These are phyloP conservation scores for Mesorhabditis belari DNA, from an alignment of 2,888 invertebrate species.

Conservation along the genomic window DNA sequence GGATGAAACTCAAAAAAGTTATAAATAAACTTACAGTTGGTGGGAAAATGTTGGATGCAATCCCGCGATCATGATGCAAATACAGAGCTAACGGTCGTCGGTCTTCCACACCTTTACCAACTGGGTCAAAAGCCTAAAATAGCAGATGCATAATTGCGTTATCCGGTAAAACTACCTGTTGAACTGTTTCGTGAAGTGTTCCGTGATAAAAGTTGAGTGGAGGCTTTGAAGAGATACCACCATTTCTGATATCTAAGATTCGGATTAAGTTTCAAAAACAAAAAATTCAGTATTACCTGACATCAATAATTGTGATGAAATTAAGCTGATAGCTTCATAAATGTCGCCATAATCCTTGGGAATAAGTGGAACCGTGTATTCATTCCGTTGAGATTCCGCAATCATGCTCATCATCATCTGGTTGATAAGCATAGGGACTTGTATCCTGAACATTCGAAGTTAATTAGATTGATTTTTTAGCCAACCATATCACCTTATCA, in stretches of 20 bases:
- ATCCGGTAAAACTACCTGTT: background rate
- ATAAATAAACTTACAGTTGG: slow-evolving; percentile 4
- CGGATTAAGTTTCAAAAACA: background rate
- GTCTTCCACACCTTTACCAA: slow-evolving; percentile 57
- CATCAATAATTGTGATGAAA: slow-evolving; percentile 41
- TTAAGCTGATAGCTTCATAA: slow-evolving; percentile 43
- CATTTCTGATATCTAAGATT: slow-evolving; percentile 7
- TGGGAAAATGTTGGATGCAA: slow-evolving; percentile 82
- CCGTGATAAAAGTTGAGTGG: slow-evolving; percentile 17
- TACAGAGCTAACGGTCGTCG: slow-evolving; percentile 87
- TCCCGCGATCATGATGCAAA: slow-evolving; percentile 89
- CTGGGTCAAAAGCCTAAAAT: slow-evolving; percentile 21
- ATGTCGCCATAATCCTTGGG: slow-evolving; percentile 36
- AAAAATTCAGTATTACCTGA: slow-evolving; percentile 15
- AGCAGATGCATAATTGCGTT: background rate
- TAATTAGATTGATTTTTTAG: too few species aligned
- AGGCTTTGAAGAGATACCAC: slow-evolving; percentile 2
- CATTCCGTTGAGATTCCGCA: too few species aligned
- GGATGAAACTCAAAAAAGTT: background rate
- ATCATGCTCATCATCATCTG: too few species aligned
- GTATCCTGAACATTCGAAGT: too few species aligned
- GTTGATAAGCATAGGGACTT: too few species aligned
- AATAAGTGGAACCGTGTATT: slow-evolving; percentile 45
- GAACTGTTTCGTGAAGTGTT: slow-evolving; percentile 1
- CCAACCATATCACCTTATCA: slow-evolving; percentile 5